These are phyloP conservation scores for Eurytoma adleriae DNA, from an alignment of 2,888 invertebrate genomes.

Conservation along the genomic window DNA sequence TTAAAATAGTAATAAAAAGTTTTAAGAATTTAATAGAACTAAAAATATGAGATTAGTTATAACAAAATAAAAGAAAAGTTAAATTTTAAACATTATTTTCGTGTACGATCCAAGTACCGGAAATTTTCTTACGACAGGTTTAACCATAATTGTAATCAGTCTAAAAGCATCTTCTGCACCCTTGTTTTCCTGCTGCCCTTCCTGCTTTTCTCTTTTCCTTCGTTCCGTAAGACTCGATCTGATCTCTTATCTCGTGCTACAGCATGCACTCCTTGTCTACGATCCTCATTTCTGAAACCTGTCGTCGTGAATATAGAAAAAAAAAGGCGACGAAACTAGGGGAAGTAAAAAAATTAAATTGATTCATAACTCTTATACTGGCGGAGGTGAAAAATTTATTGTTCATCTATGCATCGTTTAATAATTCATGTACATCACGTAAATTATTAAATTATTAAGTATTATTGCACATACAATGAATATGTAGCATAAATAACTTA, in stretches of 20 bases:
- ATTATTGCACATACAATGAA: too few species aligned
- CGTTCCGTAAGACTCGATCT: constrained; percentile 3
- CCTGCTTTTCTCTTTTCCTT: not conserved
- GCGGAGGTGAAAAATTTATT: too few species aligned
- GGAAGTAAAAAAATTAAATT: constrained; percentile 27
- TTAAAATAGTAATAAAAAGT: too few species aligned
- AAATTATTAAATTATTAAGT: too few species aligned
- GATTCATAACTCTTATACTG: not conserved
- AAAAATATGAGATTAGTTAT: too few species aligned
- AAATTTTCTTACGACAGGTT: constrained; percentile 25
- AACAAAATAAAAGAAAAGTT: too few species aligned
- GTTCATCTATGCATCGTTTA: too few species aligned
- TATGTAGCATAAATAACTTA: too few species aligned
- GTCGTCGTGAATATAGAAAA: not conserved
- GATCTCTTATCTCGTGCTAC: not conserved
- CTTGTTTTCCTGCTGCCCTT: constrained; percentile 1
- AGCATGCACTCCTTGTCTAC: constrained; percentile 7
- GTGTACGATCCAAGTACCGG: not conserved
- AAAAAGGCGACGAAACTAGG: not conserved
- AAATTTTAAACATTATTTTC: too few species aligned
- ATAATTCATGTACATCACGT: too few species aligned
- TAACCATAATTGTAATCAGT: constrained; percentile 56
- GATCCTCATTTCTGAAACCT: constrained; percentile 27
- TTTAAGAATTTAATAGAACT: too few species aligned
- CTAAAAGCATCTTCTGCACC: constrained; percentile 54